Percentiles rank a stretch among this genome's conserved stretches.
Conservation (phyloP, 2,888 invertebrate genomes). For the Xestoiulus laeticollis region DNA sequence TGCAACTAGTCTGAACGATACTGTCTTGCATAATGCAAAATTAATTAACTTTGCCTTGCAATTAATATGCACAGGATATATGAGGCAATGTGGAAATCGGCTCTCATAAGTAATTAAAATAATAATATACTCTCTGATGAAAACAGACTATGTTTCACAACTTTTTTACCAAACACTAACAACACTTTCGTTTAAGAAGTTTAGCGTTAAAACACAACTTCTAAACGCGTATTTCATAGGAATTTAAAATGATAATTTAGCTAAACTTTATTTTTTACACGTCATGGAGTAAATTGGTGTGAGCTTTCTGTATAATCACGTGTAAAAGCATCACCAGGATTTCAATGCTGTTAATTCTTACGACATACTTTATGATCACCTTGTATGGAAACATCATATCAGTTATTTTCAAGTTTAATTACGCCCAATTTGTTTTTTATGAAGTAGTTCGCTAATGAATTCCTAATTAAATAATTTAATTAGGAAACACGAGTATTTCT, state of each 20-base stretch:
- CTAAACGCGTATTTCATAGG: no score
- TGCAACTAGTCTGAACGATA: neutral
- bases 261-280: no score
- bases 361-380: neutral
- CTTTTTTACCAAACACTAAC: neutral
- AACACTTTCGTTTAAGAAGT: no score
- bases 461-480: slow-evolving; percentile 38
- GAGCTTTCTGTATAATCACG: no score
- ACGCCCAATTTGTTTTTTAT: neutral
- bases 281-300: no score
- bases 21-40: neutral
- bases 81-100: neutral
- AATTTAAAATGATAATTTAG: no score
- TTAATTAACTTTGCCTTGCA: neutral
- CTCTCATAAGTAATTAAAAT: neutral
- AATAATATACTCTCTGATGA: neutral
- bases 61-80: neutral
- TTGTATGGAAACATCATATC: neutral
- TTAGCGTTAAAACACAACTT: no score
- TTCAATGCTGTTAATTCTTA: no score
- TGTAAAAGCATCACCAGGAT: no score
- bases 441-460: slow-evolving; percentile 14
- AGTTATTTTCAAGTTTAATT: neutral
- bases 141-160: neutral
- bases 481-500: slow-evolving; percentile 28